Conservation (phyloP, 1,140 invertebrate genomes). For the Bradynema listronoti region DNA sequence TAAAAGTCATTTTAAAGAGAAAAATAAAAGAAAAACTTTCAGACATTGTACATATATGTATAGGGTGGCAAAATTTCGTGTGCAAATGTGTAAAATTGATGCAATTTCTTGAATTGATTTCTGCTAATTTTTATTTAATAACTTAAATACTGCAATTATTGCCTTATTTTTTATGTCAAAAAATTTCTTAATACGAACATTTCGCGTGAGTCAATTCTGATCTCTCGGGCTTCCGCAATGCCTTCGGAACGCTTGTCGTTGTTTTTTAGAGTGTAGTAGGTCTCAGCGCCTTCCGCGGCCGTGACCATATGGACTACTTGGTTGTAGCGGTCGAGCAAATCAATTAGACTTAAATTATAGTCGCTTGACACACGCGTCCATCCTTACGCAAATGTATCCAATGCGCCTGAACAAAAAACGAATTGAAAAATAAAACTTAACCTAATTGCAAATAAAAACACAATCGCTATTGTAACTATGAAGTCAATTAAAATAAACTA, state of each 20-base stretch:
- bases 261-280: slow-evolving; percentile 82
- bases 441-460: slow-evolving; percentile 64
- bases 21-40: too few species aligned
- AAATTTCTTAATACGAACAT: slow-evolving; percentile 53
- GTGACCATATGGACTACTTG: slow-evolving; percentile 65
- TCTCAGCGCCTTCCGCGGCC: slow-evolving; percentile 90
- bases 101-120: background rate
- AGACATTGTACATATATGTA: too few species aligned
- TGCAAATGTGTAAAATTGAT: slow-evolving; percentile 19
- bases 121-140: too few species aligned
- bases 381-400: slow-evolving; percentile 64
- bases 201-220: slow-evolving; percentile 74
- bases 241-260: slow-evolving; percentile 66
- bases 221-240: slow-evolving; percentile 79
- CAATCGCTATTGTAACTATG: too few species aligned
- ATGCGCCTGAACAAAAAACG: slow-evolving; percentile 61
- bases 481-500: too few species aligned
- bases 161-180: background rate
- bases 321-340: slow-evolving; percentile 78
- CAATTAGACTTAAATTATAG: slow-evolving; percentile 76
- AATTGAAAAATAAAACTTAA: slow-evolving; percentile 36
- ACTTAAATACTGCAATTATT: background rate
- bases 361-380: slow-evolving; percentile 82
- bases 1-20: slow-evolving; percentile 57
- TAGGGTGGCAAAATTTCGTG: too few species aligned